phyloP scores from a whole-genome alignment of 2,888 invertebrate species.

The Drepanosiphum platanoidis region DNA sequence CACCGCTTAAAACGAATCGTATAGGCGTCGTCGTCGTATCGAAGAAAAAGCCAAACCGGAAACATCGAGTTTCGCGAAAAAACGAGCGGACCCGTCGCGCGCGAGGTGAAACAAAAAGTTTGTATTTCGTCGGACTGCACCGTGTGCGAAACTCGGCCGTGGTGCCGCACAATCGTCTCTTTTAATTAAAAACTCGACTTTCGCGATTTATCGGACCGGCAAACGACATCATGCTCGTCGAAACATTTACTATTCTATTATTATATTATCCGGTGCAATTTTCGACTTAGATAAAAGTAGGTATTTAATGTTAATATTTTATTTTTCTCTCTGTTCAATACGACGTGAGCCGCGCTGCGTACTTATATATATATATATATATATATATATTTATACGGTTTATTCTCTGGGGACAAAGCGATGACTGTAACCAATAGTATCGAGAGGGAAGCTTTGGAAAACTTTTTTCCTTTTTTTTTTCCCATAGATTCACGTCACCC shows the following conservation, averaged over 20 bases:
- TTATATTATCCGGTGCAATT: slow-evolving; percentile 17
- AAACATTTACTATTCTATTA: slow-evolving; percentile 44
- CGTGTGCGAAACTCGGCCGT: not conserved
- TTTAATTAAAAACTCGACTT: slow-evolving; percentile 10
- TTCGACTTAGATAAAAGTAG: slow-evolving; percentile 5
- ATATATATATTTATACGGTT: no score
- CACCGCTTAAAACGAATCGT: no score
- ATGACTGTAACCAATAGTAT: slow-evolving; percentile 25
- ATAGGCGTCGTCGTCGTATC: no score
- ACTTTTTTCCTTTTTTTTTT: not conserved
- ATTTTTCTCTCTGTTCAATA: slow-evolving; percentile 21
- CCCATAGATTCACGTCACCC: not conserved
- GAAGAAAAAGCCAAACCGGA: no score
- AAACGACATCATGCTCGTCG: not conserved
- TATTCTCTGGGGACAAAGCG: slow-evolving; percentile 17
- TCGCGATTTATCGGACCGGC: not conserved
- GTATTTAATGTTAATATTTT: slow-evolving; percentile 55
- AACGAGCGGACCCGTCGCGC: no score
- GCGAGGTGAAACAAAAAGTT: not conserved
- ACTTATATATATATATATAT: not conserved
- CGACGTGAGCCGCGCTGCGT: slow-evolving; percentile 7
- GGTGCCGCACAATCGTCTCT: not conserved
- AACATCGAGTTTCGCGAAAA: not conserved
- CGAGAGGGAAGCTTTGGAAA: not conserved
- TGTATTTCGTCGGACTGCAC: not conserved